Evolutionary conservation across 2,797 vertebrate genomes (phyloP).

Genomic region (Typhlichthys subterraneus): DNA sequence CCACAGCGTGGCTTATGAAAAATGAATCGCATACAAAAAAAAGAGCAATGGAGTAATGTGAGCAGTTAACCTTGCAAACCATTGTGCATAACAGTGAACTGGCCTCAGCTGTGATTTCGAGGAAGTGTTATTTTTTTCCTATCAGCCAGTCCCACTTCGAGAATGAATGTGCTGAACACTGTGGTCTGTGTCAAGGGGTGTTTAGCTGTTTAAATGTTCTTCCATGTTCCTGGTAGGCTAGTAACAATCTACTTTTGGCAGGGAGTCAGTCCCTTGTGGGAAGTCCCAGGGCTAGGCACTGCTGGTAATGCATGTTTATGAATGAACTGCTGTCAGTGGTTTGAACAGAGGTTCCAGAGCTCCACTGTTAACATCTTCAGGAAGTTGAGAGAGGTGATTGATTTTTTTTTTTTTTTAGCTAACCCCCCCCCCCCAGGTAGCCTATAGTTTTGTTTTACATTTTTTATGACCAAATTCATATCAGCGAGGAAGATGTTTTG

Average conservation of each 20-base stretch:
- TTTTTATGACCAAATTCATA: neutral
- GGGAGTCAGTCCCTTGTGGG: constrained; percentile 48
- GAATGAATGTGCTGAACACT: constrained; percentile 32
- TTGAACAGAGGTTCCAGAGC: constrained; percentile 33
- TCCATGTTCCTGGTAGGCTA: constrained; percentile 41
- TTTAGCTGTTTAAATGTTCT: constrained; percentile 29
- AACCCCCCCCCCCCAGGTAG: neutral
- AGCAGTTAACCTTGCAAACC: constrained; percentile 41
- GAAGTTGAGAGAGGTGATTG: neutral
- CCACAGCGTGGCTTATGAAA: constrained; percentile 35
- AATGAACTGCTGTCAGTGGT: constrained; percentile 59
- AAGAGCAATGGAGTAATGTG: constrained; percentile 25
- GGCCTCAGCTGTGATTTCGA: constrained; percentile 21
- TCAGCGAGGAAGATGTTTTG: constrained; percentile 27
- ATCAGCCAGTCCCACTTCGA: constrained; percentile 24
- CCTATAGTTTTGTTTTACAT: neutral
- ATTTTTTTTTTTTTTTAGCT: too few relatives aligned
- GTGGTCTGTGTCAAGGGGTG: constrained; percentile 33
- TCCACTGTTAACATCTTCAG: constrained; percentile 8
- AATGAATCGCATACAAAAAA: constrained; percentile 13
- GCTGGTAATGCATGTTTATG: constrained; percentile 68
- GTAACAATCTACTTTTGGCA: constrained; percentile 62
- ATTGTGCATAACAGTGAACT: constrained; percentile 15
- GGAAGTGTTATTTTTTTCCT: constrained; percentile 38
- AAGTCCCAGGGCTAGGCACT: constrained; percentile 54